Percentiles rank a stretch among this genome's conserved stretches.
Conservation (phyloP, 2,113 vertebrate species). For the Acanthochromis polyacanthus region DNA sequence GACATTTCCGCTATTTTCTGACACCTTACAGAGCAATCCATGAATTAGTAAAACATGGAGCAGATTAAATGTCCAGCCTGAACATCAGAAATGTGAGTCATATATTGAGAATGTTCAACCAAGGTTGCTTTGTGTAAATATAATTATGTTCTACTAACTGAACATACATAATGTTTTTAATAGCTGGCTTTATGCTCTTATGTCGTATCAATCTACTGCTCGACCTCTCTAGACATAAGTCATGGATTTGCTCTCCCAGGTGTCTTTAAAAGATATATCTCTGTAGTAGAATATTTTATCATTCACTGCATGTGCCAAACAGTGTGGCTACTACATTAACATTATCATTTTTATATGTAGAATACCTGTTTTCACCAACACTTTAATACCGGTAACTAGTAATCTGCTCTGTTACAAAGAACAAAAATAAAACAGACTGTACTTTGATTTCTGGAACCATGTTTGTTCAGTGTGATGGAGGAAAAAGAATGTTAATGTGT, state of each 20-base stretch:
- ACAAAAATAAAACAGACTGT: too few species aligned
- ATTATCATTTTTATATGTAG: too few species aligned
- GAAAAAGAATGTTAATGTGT: neutral
- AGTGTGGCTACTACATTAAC: too few species aligned
- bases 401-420: neutral
- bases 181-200: neutral
- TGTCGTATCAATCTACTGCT: neutral
- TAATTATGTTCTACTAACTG: neutral
- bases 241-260: too few species aligned
- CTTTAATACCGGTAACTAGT: neutral
- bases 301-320: too few species aligned
- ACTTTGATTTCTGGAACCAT: too few species aligned
- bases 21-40: too few species aligned
- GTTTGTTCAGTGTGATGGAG: too few species aligned
- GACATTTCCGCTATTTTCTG: too few species aligned
- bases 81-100: neutral
- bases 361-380: neutral
- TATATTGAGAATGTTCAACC: neutral
- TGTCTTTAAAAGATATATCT: too few species aligned
- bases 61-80: neutral
- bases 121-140: slow-evolving; percentile 1
- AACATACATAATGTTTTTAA: neutral
- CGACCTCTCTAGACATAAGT: neutral
- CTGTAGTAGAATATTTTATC: too few species aligned
- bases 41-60: too few species aligned